Evolutionary conservation across 1,140 invertebrate genomes (phyloP).

Genomic region (Drosophila sucinea): DNA sequence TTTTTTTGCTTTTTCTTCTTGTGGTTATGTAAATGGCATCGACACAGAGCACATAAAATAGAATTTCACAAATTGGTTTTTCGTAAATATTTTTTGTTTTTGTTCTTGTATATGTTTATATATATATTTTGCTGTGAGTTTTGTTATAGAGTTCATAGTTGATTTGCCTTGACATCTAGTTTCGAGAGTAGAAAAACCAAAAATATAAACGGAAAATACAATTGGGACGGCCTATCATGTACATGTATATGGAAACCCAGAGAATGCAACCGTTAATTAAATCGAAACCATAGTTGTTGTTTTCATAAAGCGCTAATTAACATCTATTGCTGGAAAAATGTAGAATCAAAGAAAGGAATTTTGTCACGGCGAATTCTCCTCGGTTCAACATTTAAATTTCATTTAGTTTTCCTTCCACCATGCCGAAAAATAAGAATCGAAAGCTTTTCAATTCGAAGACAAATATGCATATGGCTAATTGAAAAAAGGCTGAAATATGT

Average conservation of each 20-base stretch:
- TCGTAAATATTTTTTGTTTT: neutral
- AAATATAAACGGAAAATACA: neutral
- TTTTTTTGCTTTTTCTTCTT: constrained; percentile 32
- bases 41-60: constrained; percentile 58
- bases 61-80: constrained; percentile 54
- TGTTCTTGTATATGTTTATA: neutral
- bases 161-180: constrained; percentile 8
- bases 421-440: neutral
- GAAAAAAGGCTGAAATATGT: constrained; percentile 37
- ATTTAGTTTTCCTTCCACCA: too few species aligned
- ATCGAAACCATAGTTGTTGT: neutral
- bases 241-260: neutral
- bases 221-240: constrained; percentile 13
- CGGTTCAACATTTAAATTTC: too few species aligned
- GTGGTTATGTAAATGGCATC: constrained; percentile 36
- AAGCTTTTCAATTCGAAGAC: neutral
- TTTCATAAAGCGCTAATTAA: neutral
- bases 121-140: neutral
- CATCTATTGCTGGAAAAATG: too few species aligned
- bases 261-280: neutral
- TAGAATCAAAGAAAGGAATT: too few species aligned
- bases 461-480: constrained; percentile 34
- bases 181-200: neutral
- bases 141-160: constrained; percentile 21
- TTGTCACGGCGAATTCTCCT: too few species aligned